These are phyloP conservation scores for Cosmia pyralina DNA, from an alignment of 2,888 invertebrate genomes.

Conservation along the genomic window DNA sequence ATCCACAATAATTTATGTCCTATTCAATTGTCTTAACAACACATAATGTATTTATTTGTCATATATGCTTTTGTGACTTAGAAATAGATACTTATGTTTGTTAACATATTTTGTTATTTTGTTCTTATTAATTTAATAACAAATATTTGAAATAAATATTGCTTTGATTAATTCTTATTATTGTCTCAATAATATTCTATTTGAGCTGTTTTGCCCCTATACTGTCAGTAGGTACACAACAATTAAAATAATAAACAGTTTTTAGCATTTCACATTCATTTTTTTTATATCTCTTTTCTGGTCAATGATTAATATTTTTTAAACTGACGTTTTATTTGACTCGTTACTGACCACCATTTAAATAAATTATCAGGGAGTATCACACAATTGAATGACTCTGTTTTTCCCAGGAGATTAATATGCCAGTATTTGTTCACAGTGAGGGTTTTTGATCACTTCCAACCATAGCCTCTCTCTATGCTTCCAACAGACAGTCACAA, in stretches of 20 bases:
- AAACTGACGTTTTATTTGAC: too few species aligned
- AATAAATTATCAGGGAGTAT: too few species aligned
- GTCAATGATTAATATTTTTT: background rate
- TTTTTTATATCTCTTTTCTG: background rate
- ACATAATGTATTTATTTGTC: conserved; percentile 53
- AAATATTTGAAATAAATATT: conserved; percentile 86
- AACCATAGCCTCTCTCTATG: too few species aligned
- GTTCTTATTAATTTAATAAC: conserved; percentile 82
- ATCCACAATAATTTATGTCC: conserved; percentile 42
- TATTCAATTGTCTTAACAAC: conserved; percentile 40
- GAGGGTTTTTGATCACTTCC: too few species aligned
- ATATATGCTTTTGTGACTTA: conserved; percentile 83
- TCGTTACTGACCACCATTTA: too few species aligned
- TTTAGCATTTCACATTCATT: background rate
- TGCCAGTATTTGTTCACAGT: too few species aligned
- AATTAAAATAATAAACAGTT: too few species aligned
- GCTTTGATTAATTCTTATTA: conserved; percentile 75
- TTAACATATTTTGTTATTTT: conserved; percentile 89
- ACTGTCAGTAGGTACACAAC: too few species aligned
- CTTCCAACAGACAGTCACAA: too few species aligned
- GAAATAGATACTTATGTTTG: conserved; percentile 86
- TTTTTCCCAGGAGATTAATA: too few species aligned
- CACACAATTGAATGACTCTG: too few species aligned
- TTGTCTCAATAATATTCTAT: conserved; percentile 30
- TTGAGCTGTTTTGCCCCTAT: too few species aligned